Percentiles rank a stretch among this genome's conserved stretches.
Conservation (phyloP, 2,797 vertebrate species). For the Morus bassanus region DNA sequence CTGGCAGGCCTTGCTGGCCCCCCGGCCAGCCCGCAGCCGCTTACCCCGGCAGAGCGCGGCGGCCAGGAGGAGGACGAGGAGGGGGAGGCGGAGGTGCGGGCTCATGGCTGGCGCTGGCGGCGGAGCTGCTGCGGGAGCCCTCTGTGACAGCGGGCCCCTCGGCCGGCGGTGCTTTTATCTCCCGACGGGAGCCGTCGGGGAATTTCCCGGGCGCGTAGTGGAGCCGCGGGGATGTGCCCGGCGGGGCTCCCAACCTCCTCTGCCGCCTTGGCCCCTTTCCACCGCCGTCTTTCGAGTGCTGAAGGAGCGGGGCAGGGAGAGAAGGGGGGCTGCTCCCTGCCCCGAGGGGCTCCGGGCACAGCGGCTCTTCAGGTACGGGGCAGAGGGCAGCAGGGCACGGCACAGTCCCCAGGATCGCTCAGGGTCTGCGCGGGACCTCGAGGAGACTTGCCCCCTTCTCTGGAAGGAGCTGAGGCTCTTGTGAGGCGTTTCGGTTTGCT, state of each 20-base stretch:
- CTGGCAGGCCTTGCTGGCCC: too few species aligned
- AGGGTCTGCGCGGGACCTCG: too few species aligned
- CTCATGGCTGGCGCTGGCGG: neutral
- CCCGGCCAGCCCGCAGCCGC: neutral
- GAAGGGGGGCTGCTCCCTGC: too few species aligned
- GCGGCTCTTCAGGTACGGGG: neutral
- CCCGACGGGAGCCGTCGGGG: neutral
- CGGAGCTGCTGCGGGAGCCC: neutral
- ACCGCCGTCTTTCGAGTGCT: neutral
- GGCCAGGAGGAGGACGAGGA: neutral
- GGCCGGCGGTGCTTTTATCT: neutral
- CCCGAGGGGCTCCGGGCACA: neutral
- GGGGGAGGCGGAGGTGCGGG: neutral
- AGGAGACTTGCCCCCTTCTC: neutral
- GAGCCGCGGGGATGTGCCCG: neutral
- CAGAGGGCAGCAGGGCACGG: rapidly evolving
- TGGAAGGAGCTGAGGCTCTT: neutral
- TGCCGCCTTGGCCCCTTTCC: too few species aligned
- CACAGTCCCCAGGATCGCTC: neutral
- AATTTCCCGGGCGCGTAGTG: neutral
- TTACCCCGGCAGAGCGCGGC: neutral
- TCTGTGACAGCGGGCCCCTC: too few species aligned
- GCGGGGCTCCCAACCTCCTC: neutral
- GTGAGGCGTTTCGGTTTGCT: neutral
- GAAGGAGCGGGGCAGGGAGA: neutral